Evolutionary conservation across 2,113 vertebrate species (phyloP).

Genomic region (Columba janthina): DNA sequence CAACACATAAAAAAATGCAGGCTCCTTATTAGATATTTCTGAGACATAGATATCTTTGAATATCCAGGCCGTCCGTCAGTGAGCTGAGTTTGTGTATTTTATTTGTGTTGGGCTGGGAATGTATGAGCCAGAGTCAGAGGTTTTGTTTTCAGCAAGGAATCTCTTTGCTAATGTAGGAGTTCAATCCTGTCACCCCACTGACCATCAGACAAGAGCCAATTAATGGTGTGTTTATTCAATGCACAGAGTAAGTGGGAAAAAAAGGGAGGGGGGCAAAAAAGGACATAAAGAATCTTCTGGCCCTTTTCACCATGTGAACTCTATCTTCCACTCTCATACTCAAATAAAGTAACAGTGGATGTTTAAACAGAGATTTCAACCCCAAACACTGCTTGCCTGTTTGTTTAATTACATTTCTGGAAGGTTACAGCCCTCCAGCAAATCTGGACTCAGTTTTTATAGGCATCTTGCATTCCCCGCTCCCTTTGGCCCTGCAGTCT

Average conservation of each 20-base stretch:
- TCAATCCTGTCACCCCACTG: not conserved
- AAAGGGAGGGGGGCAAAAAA: not conserved
- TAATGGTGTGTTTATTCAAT: not conserved
- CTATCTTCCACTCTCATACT: not conserved
- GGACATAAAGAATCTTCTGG: not conserved
- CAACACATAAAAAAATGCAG: not conserved
- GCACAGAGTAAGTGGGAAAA: not conserved
- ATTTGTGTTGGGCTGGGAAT: not conserved
- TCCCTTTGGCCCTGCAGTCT: not conserved
- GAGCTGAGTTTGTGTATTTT: not conserved
- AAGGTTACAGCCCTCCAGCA: not conserved
- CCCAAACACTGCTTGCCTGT: slow-evolving; percentile 10
- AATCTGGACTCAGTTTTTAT: not conserved
- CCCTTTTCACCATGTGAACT: not conserved
- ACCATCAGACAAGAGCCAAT: not conserved
- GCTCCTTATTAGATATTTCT: not conserved
- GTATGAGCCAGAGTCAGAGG: not conserved
- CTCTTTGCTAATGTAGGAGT: not conserved
- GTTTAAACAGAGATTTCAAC: slow-evolving; percentile 37
- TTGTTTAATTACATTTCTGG: slow-evolving; percentile 54
- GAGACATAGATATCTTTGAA: not conserved
- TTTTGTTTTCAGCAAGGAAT: not conserved
- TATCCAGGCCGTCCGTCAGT: not conserved
- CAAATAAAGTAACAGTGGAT: slow-evolving; percentile 8
- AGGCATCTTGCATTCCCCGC: not conserved